Conservation (phyloP, 2,113 vertebrate genomes). For the Gnathonemus longibarbis region DNA sequence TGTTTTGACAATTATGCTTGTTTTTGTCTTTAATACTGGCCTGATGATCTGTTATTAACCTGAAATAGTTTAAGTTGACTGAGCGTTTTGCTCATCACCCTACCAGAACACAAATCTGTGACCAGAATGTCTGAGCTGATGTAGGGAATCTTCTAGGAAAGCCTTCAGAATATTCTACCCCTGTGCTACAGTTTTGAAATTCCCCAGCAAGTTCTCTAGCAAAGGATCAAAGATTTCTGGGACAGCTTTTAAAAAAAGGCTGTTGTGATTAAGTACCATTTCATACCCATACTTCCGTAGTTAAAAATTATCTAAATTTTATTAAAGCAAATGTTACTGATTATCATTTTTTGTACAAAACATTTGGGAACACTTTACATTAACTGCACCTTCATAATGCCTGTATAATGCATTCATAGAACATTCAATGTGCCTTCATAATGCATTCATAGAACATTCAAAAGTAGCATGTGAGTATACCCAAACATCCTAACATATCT, state of each 20-base stretch:
- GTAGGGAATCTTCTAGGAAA: neutral
- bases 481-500: neutral
- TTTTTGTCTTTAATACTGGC: neutral
- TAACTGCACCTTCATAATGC: neutral
- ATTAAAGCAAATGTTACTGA: neutral
- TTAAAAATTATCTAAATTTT: neutral
- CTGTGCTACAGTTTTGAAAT: neutral
- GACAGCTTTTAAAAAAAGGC: neutral
- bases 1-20: neutral
- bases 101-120: neutral
- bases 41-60: neutral
- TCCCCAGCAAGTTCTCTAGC: neutral
- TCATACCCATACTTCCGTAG: neutral
- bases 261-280: neutral
- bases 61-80: neutral
- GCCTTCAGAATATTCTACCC: neutral
- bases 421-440: neutral
- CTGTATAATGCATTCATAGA: neutral
- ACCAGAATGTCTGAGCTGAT: neutral
- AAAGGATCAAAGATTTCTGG: neutral
- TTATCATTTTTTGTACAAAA: neutral
- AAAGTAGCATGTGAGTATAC: neutral
- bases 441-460: neutral
- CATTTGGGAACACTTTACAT: neutral
- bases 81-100: neutral